These are phyloP conservation scores for Bradypus variegatus DNA, from an alignment of 2,797 vertebrate genomes.

Conservation along the genomic window DNA sequence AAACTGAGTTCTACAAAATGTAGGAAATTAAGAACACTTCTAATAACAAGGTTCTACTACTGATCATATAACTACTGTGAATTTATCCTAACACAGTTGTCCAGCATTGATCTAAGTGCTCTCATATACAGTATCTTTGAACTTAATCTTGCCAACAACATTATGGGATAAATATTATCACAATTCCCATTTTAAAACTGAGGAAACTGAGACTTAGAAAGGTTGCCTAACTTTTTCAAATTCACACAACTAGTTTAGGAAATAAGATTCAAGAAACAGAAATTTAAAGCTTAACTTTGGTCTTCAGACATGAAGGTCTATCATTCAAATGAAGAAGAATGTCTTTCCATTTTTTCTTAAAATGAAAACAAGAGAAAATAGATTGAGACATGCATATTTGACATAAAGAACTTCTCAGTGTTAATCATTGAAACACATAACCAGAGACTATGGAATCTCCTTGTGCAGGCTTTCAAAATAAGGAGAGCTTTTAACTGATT, in stretches of 20 bases:
- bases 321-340: constrained; percentile 38
- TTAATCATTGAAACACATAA: constrained; percentile 23
- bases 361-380: constrained; percentile 39
- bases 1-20: constrained; percentile 29
- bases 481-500: constrained; percentile 34
- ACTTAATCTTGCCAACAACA: constrained; percentile 12
- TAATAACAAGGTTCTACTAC: background rate
- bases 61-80: background rate
- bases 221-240: constrained; percentile 23
- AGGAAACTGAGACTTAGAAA: constrained; percentile 30
- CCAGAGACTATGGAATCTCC: constrained; percentile 20
- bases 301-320: constrained; percentile 29
- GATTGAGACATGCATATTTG: background rate
- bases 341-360: constrained; percentile 32
- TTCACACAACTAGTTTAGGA: constrained; percentile 34
- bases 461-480: constrained; percentile 22
- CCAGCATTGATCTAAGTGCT: background rate
- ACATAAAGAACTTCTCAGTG: constrained; percentile 30
- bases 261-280: constrained; percentile 42
- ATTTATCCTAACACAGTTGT: background rate
- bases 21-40: constrained; percentile 26
- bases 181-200: background rate
- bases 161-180: constrained; percentile 24
- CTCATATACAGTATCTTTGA: background rate
- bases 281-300: constrained; percentile 27